Base-by-base conservation (phyloP, 2,888 invertebrate genomes). In the Monochamus alternatus region DNA sequence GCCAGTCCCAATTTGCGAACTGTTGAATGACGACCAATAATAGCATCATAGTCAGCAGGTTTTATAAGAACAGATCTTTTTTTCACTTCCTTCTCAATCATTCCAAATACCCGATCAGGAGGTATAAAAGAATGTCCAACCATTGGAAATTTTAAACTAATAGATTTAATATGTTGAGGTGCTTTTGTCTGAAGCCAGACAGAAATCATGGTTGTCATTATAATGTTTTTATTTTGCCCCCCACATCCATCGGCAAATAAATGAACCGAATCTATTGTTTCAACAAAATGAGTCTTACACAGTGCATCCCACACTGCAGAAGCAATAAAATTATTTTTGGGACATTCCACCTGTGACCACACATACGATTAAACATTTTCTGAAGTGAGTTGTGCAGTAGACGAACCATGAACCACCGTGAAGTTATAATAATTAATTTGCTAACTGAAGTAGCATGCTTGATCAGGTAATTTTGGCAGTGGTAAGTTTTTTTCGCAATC, bases 371-470 rank as follows among this genome's bases (percentile, higher is more conserved):
- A 43, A 5, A 43, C 43, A 43, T 43, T 43, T 5, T 43, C 43
- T 43, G 43, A 8, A 58, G 10, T 12, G 7, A 73, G 8, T 66
- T 66, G 51, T 22, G 22, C 47, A 12, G 60, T 38, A 38, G 60
- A 74, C 9, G 14, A 31, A 9, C 55, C 66, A 14, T 51, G 10
- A 1, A 67, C 67, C 47, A 74, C 32, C 5, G 74, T 74, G 30
- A 74, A 74, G 51, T 74, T 74, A 30, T 69, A 74, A 30, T 72
- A 44, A 69, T 69, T 74, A 52, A 74, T 67, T 44, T 74, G 68
- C 44, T 69, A 68, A 55, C 38, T 38, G 55, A 74, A 69, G 52
- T 74, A 74, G 22, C 59, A 52, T 3, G 44, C 14, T 22, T 74
- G 70, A 38, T 74, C 74, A 14, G 74, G 69, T 10, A 69, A 51